phyloP scores from a whole-genome alignment of 2,113 vertebrate species.

The Papio anubis region DNA sequence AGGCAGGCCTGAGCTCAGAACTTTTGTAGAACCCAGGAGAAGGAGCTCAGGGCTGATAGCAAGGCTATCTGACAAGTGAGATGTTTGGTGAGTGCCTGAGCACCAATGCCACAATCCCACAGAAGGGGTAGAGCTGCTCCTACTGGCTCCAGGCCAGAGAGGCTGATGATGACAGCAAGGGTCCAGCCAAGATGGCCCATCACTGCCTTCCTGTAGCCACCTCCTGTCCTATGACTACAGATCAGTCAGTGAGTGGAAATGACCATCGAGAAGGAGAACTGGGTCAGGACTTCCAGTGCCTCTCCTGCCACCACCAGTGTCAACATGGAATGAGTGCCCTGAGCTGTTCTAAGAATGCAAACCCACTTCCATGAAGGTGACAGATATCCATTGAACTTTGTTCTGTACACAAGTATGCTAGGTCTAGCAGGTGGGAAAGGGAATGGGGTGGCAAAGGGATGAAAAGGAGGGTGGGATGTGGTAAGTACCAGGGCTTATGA shows the following conservation, averaged over 20 bases:
- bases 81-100: background rate
- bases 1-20: background rate
- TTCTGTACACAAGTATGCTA: background rate
- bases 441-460: background rate
- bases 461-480: background rate
- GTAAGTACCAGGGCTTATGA: background rate
- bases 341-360: background rate
- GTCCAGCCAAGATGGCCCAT: background rate
- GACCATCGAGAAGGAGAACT: background rate
- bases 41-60: background rate
- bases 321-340: background rate
- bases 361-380: background rate
- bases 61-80: background rate
- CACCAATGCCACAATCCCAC: rapidly evolving
- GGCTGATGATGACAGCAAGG: background rate
- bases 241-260: background rate
- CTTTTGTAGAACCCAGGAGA: background rate
- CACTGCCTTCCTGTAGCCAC: background rate
- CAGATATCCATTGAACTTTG: background rate
- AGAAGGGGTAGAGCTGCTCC: background rate
- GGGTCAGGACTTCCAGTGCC: background rate
- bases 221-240: background rate
- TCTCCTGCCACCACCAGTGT: background rate
- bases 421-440: background rate
- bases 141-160: background rate